Conservation (phyloP, 2,113 vertebrate genomes). For the Formicarius rufipectus region DNA sequence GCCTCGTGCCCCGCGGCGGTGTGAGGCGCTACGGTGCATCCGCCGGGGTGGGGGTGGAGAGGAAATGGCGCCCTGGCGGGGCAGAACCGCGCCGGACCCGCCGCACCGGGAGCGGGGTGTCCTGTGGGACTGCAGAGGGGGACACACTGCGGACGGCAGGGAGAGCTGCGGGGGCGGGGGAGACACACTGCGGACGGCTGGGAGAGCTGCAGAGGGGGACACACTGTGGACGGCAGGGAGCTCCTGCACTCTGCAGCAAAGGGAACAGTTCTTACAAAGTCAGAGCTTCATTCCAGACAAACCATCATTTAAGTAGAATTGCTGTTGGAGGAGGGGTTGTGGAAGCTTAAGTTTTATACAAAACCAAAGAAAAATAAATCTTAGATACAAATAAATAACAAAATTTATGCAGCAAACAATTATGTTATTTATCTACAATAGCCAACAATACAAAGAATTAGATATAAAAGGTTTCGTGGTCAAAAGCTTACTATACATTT, state of each 20-base stretch:
- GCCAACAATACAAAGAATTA: not conserved
- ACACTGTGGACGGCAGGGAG: fast-evolving
- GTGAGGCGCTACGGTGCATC: no score
- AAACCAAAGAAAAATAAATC: not conserved
- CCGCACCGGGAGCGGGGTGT: fast-evolving
- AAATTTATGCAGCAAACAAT: not conserved
- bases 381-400: constrained; percentile 19
- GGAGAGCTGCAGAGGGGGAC: fast-evolving
- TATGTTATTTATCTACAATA: not conserved
- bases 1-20: fast-evolving
- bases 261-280: fast-evolving
- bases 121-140: no score
- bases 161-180: no score
- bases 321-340: not conserved
- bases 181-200: fast-evolving
- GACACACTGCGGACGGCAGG: no score
- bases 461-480: constrained; percentile 31
- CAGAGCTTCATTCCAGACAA: not conserved
- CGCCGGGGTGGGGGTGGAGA: fast-evolving
- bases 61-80: fast-evolving
- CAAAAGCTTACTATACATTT: not conserved
- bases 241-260: fast-evolving
- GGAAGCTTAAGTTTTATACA: not conserved
- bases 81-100: fast-evolving
- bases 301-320: not conserved